Percentiles rank a stretch among this genome's conserved stretches.
These are phyloP conservation scores for Rhagium mordax DNA, from an alignment of 2,888 invertebrate genomes.

Conservation along the genomic window DNA sequence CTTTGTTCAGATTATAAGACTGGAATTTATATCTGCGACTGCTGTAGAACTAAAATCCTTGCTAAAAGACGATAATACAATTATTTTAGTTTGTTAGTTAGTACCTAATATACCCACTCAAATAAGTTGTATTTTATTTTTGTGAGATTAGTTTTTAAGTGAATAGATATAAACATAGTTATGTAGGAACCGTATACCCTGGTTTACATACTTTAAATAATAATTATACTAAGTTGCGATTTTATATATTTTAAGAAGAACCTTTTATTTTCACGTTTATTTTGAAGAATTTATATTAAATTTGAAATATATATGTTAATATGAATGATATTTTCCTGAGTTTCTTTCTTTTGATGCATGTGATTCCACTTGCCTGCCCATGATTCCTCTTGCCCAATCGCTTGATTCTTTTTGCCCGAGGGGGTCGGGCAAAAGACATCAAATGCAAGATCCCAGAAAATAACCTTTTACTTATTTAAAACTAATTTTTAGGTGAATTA, in stretches of 20 bases:
- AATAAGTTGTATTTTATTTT: neutral
- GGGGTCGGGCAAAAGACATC: conserved; percentile 24
- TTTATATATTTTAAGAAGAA: neutral
- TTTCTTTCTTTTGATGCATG: neutral
- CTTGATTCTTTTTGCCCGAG: conserved; percentile 16
- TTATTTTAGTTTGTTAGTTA: neutral
- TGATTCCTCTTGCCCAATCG: conserved; percentile 20
- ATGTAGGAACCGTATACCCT: neutral
- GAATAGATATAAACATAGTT: neutral
- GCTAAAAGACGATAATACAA: neutral
- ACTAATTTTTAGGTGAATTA: neutral
- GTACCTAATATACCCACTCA: too few relatives aligned
- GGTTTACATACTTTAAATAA: too few relatives aligned
- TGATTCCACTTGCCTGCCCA: neutral
- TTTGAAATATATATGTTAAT: neutral
- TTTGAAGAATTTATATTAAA: neutral
- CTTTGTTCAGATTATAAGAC: conserved; percentile 20
- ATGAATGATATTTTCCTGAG: conserved; percentile 5
- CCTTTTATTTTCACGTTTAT: neutral
- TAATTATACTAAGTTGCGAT: neutral
- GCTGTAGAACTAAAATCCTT: conserved; percentile 2
- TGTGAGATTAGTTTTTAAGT: neutral
- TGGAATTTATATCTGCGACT: conserved; percentile 15
- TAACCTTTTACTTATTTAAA: neutral
- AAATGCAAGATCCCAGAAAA: neutral